Conservation (phyloP, 2,888 invertebrate genomes). For the Xanthia togata region DNA sequence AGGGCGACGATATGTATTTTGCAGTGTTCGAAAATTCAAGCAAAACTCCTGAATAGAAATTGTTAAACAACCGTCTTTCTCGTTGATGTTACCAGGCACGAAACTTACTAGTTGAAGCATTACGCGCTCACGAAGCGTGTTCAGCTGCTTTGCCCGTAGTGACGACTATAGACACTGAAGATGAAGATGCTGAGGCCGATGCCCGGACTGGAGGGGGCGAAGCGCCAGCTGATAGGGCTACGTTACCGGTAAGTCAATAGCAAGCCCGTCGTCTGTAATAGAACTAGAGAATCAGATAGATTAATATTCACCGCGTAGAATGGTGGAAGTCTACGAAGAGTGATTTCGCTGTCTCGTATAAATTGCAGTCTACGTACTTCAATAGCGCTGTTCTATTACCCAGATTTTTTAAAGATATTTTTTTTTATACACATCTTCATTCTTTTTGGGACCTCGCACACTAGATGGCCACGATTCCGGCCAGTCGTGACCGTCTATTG, state of each 20-base stretch:
- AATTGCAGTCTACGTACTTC: neutral
- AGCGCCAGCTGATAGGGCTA: slow-evolving; percentile 91
- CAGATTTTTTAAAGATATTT: neutral
- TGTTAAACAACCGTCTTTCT: neutral
- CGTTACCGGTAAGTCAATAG: slow-evolving; percentile 79
- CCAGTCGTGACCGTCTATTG: too few species aligned
- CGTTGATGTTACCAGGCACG: slow-evolving; percentile 89
- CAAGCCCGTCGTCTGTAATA: neutral
- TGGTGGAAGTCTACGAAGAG: neutral
- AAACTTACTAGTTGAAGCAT: slow-evolving; percentile 92
- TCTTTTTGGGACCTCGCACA: neutral
- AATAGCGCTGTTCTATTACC: too few species aligned
- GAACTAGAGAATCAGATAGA: neutral
- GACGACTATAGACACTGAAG: slow-evolving; percentile 82
- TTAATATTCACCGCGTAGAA: too few species aligned
- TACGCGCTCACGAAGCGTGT: slow-evolving; percentile 91
- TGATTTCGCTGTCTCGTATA: neutral
- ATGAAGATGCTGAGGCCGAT: slow-evolving; percentile 85
- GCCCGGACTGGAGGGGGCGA: slow-evolving; percentile 93
- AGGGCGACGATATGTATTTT: neutral
- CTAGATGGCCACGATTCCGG: too few species aligned
- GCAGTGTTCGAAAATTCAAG: neutral
- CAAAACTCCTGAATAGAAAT: neutral
- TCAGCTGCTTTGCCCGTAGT: slow-evolving; percentile 74
- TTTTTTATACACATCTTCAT: neutral